Percentiles rank a stretch among this genome's conserved stretches.
Conservation (phyloP, 2,113 vertebrate species). For the Oreocharis arfaki region DNA sequence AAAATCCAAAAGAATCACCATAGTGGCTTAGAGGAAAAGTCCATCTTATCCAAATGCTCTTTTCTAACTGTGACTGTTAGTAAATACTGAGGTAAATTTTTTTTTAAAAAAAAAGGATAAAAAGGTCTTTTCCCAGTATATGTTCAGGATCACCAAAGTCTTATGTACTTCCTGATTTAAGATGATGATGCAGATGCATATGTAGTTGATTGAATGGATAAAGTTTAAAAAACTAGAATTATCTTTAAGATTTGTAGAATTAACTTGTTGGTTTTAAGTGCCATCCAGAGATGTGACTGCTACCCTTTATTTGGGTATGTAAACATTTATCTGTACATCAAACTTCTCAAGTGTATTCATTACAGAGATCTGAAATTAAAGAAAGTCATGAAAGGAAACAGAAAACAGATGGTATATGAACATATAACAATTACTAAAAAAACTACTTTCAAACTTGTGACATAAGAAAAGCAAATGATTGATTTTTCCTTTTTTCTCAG, state of each 20-base stretch:
- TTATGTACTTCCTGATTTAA: not conserved
- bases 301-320: conserved; percentile 17
- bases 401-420: conserved; percentile 54
- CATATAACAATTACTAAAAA: conserved; percentile 26
- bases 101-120: accelerated
- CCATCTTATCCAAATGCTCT: not conserved
- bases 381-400: conserved; percentile 22
- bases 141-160: not conserved
- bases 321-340: conserved; percentile 8
- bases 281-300: not conserved
- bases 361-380: conserved; percentile 19
- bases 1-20: not conserved
- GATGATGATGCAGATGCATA: not conserved
- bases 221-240: not conserved
- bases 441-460: not conserved
- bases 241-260: not conserved
- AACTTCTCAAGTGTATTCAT: not conserved
- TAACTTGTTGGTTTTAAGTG: not conserved
- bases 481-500: not conserved
- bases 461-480: conserved; percentile 28
- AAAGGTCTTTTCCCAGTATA: not conserved
- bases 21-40: not conserved
- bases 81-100: not conserved
- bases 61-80: not conserved
- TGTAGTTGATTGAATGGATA: not conserved